phyloP scores from a whole-genome alignment of 2,888 invertebrate genomes.

The Thymelicus lineola region DNA sequence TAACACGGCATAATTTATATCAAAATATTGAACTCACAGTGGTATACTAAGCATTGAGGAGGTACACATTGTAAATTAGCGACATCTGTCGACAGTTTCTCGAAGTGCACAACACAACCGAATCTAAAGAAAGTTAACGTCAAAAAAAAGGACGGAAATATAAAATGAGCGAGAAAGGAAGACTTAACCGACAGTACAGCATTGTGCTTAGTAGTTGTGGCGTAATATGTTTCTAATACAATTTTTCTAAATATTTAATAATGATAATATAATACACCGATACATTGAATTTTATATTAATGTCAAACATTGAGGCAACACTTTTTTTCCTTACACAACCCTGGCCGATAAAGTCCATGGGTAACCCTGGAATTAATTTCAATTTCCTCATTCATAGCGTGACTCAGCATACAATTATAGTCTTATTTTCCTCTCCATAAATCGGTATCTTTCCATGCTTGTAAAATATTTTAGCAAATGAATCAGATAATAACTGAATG shows the following conservation, averaged over 20 bases:
- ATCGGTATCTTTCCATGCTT: background rate
- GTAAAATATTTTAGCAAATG: background rate
- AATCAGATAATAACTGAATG: too few relatives aligned
- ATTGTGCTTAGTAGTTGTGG: conserved; percentile 38
- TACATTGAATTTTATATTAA: conserved; percentile 16
- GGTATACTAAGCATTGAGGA: conserved; percentile 26
- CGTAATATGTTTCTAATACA: conserved; percentile 31
- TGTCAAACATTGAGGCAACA: conserved; percentile 31
- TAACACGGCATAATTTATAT: conserved; percentile 27
- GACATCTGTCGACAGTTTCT: conserved; percentile 23
- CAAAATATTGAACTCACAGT: conserved; percentile 16
- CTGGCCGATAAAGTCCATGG: too few relatives aligned
- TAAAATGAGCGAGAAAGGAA: conserved; percentile 38
- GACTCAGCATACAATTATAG: background rate
- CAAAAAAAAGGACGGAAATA: conserved; percentile 39
- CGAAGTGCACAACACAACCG: conserved; percentile 33
- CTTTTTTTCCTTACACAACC: background rate
- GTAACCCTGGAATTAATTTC: too few relatives aligned
- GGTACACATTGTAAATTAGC: conserved; percentile 5
- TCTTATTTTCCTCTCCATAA: background rate
- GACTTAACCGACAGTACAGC: conserved; percentile 38
- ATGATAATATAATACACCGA: conserved; percentile 31
- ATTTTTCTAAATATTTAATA: conserved; percentile 32
- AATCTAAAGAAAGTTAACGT: conserved; percentile 34
- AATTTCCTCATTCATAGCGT: too few relatives aligned